Percentiles rank a stretch among this genome's conserved stretches.
Conservation (phyloP, 2,113 vertebrate genomes). For the Zootoca vivipara region DNA sequence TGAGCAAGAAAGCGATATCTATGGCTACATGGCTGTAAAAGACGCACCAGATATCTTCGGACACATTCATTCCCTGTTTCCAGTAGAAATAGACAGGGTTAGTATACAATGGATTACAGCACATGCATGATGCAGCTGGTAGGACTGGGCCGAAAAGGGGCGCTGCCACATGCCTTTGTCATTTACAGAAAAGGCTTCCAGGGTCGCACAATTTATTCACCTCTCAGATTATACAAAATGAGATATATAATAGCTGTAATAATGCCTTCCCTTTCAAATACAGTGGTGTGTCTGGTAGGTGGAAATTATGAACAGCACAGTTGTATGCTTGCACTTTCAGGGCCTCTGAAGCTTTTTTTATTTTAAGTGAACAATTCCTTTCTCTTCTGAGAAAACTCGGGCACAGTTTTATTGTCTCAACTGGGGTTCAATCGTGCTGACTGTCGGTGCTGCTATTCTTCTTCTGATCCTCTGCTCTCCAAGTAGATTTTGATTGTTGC, state of each 20-base stretch:
- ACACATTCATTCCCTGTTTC: not conserved
- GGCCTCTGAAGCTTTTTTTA: not conserved
- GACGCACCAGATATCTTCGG: not conserved
- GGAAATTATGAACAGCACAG: not conserved
- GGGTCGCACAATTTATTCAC: not conserved
- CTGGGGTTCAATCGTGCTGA: not conserved
- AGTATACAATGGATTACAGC: accelerated
- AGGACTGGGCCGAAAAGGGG: not conserved
- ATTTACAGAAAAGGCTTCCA: not conserved
- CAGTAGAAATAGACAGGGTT: not conserved
- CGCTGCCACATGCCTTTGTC: not conserved
- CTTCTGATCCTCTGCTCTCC: not conserved
- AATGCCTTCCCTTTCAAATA: not conserved
- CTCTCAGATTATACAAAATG: not conserved
- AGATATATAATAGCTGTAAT: not conserved
- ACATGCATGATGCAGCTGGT: not conserved
- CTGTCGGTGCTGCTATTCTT: not conserved
- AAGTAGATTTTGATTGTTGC: not conserved
- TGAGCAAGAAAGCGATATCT: not conserved
- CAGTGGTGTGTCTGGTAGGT: not conserved
- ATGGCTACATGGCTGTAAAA: not conserved
- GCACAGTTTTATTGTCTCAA: not conserved
- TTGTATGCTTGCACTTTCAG: not conserved
- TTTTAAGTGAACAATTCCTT: not conserved
- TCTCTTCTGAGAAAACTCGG: not conserved